A percentile compares a stretch with the other conserved stretches of the same genome.
Evolutionary conservation across 1,140 invertebrate species (phyloP).

Genomic region (Drosophila parabipectinata): DNA sequence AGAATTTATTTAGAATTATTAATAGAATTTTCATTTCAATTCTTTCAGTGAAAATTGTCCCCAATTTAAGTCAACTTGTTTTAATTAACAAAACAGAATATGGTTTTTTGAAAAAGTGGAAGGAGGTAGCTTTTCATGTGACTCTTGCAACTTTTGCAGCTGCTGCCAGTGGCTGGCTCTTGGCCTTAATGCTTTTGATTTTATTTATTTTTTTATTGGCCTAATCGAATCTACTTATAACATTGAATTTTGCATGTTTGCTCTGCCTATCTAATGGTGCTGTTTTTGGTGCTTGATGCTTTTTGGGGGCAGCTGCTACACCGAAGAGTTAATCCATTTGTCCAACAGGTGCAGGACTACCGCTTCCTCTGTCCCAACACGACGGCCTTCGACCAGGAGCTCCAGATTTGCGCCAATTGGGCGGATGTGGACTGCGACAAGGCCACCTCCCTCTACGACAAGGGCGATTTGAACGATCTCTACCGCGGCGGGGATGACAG

Average conservation of each 20-base stretch:
- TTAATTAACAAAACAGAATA: constrained; percentile 13
- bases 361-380: constrained; percentile 96
- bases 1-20: too few relatives aligned
- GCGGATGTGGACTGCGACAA: constrained; percentile 93
- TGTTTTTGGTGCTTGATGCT: constrained; percentile 57
- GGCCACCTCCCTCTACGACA: constrained; percentile 90
- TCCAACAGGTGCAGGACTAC: constrained; percentile 89
- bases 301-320: constrained; percentile 65
- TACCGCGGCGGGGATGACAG: constrained; percentile 88
- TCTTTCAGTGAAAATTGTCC: background rate
- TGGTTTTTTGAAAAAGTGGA: background rate
- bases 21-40: too few relatives aligned
- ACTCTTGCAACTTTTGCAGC: constrained; percentile 1
- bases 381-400: constrained; percentile 96
- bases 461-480: constrained; percentile 91
- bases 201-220: background rate
- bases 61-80: constrained; percentile 7
- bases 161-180: constrained; percentile 23
- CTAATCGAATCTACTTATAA: constrained; percentile 48
- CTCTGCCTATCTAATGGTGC: constrained; percentile 71
- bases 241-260: constrained; percentile 79
- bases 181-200: constrained; percentile 28
- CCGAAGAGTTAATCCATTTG: constrained; percentile 79
- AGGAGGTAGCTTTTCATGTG: background rate
- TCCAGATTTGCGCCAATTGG: constrained; percentile 96